Evolutionary conservation across 2,888 invertebrate genomes (phyloP), one percentile per base, ranked within the genome.

Genomic region (Eudemis profundana): DNA sequence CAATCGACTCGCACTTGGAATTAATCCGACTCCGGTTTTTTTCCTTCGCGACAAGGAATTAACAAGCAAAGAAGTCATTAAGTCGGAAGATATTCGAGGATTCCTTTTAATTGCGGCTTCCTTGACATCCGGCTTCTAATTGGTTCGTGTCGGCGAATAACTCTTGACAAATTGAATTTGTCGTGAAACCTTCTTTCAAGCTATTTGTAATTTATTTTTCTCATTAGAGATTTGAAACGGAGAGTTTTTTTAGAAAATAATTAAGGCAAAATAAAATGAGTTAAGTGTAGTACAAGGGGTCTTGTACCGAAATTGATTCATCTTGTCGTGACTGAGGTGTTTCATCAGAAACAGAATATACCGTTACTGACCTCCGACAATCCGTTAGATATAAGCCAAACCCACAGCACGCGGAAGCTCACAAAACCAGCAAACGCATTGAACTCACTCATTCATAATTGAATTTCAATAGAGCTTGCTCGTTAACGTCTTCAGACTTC

Each of bases 41-140:
- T 89, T 90, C 84, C 87, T 89, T 85, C 86, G 89, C 88, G 91
- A 92, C 91, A 89, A 89, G 87, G 87, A 90, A 92, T 92, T 92
- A 92, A 92, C 92, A 89, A 92, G 92, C 87, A 90, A 92, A 91
- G 92, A 92, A 91, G 89, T 92, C 91, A 91, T 92, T 90, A 91
- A 87, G 89, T 86, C 85, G 87, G 84, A 90, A 90, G 90, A 90
- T 89, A 89, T 89, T 89, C 80, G 90, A 89, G 91, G 86, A 89
- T 90, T 87, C 78, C 81, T 87, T 90, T 89, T 92, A 92, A 92
- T 92, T 92, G 92, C 82, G 90, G 90, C 82, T 86, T 88, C 85
- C 84, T 85, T 83, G 84, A 83, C 87, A 84, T 87, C 85, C 87
- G 84, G 79, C 76, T 83, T 84, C 86, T 92, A 91, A 92, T 91